These are phyloP conservation scores for Porites lobata DNA, from an alignment of 92 coral and sea anemone genomes.

Conservation along the genomic window DNA sequence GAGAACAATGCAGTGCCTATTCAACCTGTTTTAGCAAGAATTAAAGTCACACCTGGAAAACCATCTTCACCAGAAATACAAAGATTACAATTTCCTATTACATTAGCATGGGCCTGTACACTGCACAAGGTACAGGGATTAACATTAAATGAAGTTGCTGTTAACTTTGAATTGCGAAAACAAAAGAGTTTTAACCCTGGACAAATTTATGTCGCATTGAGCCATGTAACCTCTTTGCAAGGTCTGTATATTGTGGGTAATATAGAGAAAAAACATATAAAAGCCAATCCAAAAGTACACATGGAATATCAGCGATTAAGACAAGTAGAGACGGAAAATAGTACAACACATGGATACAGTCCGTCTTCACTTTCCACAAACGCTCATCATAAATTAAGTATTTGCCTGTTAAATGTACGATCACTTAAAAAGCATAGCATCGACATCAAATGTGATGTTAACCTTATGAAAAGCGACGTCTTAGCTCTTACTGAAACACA, in stretches of 20 bases:
- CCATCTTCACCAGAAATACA: slow-evolving; percentile 80
- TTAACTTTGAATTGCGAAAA: slow-evolving; percentile 44
- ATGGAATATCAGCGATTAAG: slow-evolving; percentile 60
- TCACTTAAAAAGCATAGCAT: too few species aligned
- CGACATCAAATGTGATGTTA: too few species aligned
- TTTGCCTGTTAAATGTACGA: too few species aligned
- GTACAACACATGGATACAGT: not conserved
- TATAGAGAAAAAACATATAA: slow-evolving; percentile 45
- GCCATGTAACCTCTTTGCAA: slow-evolving; percentile 56
- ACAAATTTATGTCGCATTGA: slow-evolving; percentile 51
- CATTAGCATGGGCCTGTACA: slow-evolving; percentile 73
- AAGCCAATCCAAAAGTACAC: slow-evolving; percentile 52
- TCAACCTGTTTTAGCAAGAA: slow-evolving; percentile 68
- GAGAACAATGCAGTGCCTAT: slow-evolving; percentile 77
- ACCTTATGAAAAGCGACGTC: too few species aligned
- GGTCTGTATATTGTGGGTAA: slow-evolving; percentile 48
- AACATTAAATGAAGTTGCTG: slow-evolving; percentile 32
- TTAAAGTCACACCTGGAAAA: slow-evolving; percentile 71
- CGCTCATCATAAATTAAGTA: too few species aligned
- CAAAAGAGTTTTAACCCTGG: slow-evolving; percentile 55
- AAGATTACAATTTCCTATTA: slow-evolving; percentile 71
- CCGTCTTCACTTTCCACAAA: slow-evolving; percentile 11
- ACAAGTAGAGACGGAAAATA: slow-evolving; percentile 3
- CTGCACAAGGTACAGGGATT: too few species aligned
- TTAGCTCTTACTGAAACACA: too few species aligned